Evolutionary conservation across 2,888 invertebrate species (phyloP).

Genomic region (Pteria penguin): DNA sequence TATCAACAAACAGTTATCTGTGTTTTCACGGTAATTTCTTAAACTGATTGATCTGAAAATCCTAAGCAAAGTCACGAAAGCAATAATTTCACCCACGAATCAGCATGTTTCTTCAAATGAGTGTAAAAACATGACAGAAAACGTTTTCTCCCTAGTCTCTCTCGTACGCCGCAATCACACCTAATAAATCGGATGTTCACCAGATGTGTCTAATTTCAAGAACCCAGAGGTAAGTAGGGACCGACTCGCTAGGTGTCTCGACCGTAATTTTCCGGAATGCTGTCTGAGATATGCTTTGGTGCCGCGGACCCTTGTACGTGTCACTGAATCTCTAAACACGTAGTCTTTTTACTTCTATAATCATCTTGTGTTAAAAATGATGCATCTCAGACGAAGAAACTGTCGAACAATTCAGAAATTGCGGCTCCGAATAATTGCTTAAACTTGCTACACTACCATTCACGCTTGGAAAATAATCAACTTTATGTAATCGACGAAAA

Average conservation of each 20-base stretch:
- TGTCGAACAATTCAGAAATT: slow-evolving; percentile 23
- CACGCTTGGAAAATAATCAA: slow-evolving; percentile 35
- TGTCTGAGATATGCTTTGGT: slow-evolving; percentile 39
- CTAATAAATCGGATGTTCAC: slow-evolving; percentile 31
- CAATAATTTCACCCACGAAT: not conserved
- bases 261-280: slow-evolving; percentile 36
- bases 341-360: slow-evolving; percentile 21
- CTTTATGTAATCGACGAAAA: slow-evolving; percentile 28
- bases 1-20: too few species aligned
- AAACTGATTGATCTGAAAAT: too few species aligned
- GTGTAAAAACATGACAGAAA: slow-evolving; percentile 7
- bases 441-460: slow-evolving; percentile 25
- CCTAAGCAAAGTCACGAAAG: not conserved
- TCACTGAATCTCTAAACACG: slow-evolving; percentile 33
- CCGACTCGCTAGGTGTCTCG: slow-evolving; percentile 42
- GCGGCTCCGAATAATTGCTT: slow-evolving; percentile 31
- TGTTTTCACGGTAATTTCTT: too few species aligned
- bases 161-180: slow-evolving; percentile 27
- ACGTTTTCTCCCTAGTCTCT: slow-evolving; percentile 21
- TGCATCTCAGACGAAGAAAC: slow-evolving; percentile 27
- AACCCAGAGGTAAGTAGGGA: slow-evolving; percentile 25
- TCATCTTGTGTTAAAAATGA: slow-evolving; percentile 32
- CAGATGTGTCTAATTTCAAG: slow-evolving; percentile 41
- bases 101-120: slow-evolving; percentile 6
- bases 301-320: slow-evolving; percentile 41